Percentiles rank a stretch among this genome's conserved stretches.
phyloP scores from a whole-genome alignment of 1,140 invertebrate species.

The Drosophila lacertosa region DNA sequence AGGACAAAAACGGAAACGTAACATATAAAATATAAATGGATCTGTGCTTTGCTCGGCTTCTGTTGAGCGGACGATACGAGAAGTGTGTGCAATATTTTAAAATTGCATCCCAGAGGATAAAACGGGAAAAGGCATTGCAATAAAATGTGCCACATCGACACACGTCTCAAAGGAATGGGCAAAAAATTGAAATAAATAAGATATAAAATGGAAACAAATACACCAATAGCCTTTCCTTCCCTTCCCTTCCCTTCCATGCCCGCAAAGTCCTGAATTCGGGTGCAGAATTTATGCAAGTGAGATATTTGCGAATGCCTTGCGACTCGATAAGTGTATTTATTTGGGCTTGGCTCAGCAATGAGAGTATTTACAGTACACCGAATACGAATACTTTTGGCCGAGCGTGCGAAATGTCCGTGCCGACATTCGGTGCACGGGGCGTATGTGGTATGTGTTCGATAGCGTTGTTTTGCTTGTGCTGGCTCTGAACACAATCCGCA shows the following conservation, averaged over 20 bases:
- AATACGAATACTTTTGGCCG: conserved; percentile 18
- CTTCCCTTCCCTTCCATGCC: not conserved
- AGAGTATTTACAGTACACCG: conserved; percentile 63
- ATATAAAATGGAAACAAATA: conserved; percentile 68
- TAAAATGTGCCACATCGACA: conserved; percentile 71
- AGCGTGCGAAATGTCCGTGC: conserved; percentile 7
- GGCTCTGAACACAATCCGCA: conserved; percentile 23
- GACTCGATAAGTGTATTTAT: conserved; percentile 77
- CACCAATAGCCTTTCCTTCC: conserved; percentile 17
- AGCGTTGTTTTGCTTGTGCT: conserved; percentile 16
- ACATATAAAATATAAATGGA: conserved; percentile 58
- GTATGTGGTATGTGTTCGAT: conserved; percentile 59
- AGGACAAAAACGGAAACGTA: conserved; percentile 19
- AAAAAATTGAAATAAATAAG: conserved; percentile 82
- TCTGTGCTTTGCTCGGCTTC: conserved; percentile 28
- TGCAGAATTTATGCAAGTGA: conserved; percentile 67
- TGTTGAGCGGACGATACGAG: conserved; percentile 23
- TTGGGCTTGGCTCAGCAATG: conserved; percentile 61
- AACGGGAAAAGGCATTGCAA: conserved; percentile 45
- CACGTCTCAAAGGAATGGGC: conserved; percentile 66
- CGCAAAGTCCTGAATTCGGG: conserved; percentile 4
- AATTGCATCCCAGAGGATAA: conserved; percentile 70
- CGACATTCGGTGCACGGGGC: conserved; percentile 22
- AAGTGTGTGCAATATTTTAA: conserved; percentile 67
- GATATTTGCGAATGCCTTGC: conserved; percentile 68